phyloP scores from a whole-genome alignment of 2,113 vertebrate species.

The Vulpes vulpes region DNA sequence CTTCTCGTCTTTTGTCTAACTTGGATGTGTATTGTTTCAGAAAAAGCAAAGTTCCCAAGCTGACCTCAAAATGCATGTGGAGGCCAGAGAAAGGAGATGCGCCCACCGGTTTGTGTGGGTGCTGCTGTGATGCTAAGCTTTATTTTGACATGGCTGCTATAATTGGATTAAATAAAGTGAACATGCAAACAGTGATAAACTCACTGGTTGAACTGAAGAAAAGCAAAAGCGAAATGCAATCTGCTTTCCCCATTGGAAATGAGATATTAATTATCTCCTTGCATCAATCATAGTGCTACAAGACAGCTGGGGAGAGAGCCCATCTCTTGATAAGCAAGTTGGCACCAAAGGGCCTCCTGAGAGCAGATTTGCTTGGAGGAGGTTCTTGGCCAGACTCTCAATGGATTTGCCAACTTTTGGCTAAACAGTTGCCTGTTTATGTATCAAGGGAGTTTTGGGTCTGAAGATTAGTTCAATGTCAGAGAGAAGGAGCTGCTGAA shows the following conservation, averaged over 20 bases:
- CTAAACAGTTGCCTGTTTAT: constrained; percentile 56
- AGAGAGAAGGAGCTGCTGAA: not conserved
- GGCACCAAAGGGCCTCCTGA: constrained; percentile 56
- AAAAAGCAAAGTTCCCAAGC: not conserved
- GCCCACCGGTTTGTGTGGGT: not conserved
- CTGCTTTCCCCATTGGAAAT: constrained; percentile 59
- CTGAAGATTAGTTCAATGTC: constrained; percentile 56
- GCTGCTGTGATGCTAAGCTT: not conserved
- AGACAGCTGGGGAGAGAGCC: constrained; percentile 46
- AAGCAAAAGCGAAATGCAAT: not conserved
- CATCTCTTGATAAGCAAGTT: constrained; percentile 52
- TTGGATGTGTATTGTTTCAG: not conserved
- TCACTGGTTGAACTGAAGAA: not conserved
- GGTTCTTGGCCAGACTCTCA: constrained; percentile 40
- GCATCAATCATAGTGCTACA: constrained; percentile 36
- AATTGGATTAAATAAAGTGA: constrained; percentile 35
- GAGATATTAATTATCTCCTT: constrained; percentile 69
- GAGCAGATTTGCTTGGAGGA: constrained; percentile 56
- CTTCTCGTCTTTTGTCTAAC: not conserved
- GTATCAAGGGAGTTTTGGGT: not conserved
- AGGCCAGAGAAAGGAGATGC: not conserved
- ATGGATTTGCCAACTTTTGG: constrained; percentile 27
- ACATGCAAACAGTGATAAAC: not conserved
- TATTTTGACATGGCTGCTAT: not conserved
- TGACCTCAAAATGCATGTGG: not conserved